These are phyloP conservation scores for Daboia siamensis DNA, from an alignment of 2,113 vertebrate species.

Conservation along the genomic window DNA sequence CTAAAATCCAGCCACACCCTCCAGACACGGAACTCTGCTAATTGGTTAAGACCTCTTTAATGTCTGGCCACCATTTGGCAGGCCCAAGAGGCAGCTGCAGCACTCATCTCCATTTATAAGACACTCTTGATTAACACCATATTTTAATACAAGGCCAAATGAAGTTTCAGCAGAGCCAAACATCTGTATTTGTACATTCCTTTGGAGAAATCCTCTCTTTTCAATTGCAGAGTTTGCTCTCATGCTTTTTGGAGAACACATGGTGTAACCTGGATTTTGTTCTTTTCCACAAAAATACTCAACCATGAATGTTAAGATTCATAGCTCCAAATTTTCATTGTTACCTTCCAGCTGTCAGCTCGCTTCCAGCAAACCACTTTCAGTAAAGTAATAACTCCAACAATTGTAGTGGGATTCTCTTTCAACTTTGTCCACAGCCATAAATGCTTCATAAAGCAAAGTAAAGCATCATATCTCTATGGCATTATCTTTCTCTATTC, in stretches of 20 bases:
- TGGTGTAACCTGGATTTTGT: slow-evolving; percentile 30
- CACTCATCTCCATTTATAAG: slow-evolving; percentile 32
- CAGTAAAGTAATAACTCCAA: accelerated
- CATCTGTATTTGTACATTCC: slow-evolving; percentile 55
- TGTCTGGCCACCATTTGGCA: slow-evolving; percentile 56
- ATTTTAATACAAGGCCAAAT: slow-evolving; percentile 58
- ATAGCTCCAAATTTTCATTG: neutral
- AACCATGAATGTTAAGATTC: neutral
- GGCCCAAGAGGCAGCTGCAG: slow-evolving; percentile 31
- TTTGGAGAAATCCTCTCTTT: slow-evolving; percentile 41
- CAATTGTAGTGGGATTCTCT: neutral
- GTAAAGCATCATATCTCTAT: neutral
- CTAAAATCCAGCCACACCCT: slow-evolving; percentile 25
- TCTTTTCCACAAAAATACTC: slow-evolving; percentile 22
- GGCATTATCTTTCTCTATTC: neutral
- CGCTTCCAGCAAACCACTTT: neutral
- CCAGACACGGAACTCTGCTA: slow-evolving; percentile 31
- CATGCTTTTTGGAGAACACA: slow-evolving; percentile 29
- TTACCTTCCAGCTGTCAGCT: neutral
- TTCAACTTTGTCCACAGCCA: neutral
- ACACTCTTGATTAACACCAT: slow-evolving; percentile 55
- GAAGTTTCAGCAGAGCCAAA: slow-evolving; percentile 55
- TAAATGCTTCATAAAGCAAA: neutral
- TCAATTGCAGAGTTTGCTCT: slow-evolving; percentile 33
- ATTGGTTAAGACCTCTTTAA: slow-evolving; percentile 45